Evolutionary conservation across 2,113 vertebrate species (phyloP), one percentile per base, ranked within the genome.

Genomic region (Sinocyclocheilus rhinocerous): DNA sequence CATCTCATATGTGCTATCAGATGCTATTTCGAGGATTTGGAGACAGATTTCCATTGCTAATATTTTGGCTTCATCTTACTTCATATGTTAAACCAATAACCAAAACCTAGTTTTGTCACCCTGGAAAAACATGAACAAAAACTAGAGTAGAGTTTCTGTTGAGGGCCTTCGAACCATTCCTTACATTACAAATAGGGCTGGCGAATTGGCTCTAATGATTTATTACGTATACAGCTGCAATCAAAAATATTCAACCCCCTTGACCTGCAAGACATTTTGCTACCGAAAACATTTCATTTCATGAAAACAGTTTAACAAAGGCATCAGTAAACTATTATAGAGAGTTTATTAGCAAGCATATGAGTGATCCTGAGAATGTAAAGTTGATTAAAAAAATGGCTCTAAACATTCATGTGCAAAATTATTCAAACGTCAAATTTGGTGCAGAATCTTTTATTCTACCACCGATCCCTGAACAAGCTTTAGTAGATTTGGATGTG

Each of bases 11-110:
- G 9, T 72, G 18, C 36, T n/a, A 11, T 72, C 9, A 39, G 9
- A 72, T 12, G 69, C 29, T 11, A 39, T 39, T 72, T 72, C 9
- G 8, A 70, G 33, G 67, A 70, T 70, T 72, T 22, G 36, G 69
- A 42, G 36, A 72, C 20, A 36, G 1, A 78, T 69, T 65, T 11
- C 48, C 6, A n/a, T 33, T 29, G 13, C 7, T 20, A 33, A 11
- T 77, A 55, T 57, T 78, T 57, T 55, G 48, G 24, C 75, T 76
- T 7, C 13, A 29, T 52, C 42, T 73, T 63, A 80, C 57, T 22
- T 39, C 67, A 36, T 36, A 26, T 24, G 22, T n/a, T 24, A 63
- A 63, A 67, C 63, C 16, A 70, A 20, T 36, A n/a, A n/a, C n/a
- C n/a, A n/a, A n/a, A n/a, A n/a, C n/a, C 0, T 36, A 36, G 33